Evolutionary conservation across 2,888 invertebrate species (phyloP).

Genomic region (Trachelus iudaicus): DNA sequence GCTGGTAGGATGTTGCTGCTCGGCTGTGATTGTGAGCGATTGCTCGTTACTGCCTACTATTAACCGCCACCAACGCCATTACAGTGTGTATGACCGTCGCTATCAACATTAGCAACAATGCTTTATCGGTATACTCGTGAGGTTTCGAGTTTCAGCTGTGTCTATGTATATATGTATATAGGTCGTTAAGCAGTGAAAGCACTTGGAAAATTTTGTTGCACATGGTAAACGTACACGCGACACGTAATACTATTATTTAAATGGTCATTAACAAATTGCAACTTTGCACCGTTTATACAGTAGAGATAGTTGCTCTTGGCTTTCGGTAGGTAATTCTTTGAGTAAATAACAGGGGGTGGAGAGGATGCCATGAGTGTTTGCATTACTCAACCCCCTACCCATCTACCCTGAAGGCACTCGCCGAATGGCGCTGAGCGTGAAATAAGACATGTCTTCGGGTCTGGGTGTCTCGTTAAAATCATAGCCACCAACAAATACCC

Average conservation of each 20-base stretch:
- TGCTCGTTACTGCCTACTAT: slow-evolving; percentile 34
- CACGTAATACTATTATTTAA: not conserved
- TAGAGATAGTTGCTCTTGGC: not conserved
- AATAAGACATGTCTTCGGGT: not conserved
- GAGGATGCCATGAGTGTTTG: not conserved
- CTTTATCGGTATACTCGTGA: slow-evolving; percentile 13
- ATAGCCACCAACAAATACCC: slow-evolving; percentile 22
- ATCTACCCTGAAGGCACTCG: not conserved
- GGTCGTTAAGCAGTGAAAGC: not conserved
- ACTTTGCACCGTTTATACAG: not conserved
- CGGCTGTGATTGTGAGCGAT: slow-evolving; percentile 35
- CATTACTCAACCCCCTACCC: not conserved
- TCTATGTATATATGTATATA: not conserved
- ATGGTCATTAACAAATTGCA: not conserved
- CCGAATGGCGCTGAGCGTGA: not conserved
- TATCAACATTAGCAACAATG: slow-evolving; percentile 27
- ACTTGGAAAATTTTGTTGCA: not conserved
- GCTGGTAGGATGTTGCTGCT: not conserved
- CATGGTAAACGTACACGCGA: not conserved
- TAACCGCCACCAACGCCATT: slow-evolving; percentile 25
- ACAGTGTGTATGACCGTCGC: slow-evolving; percentile 28
- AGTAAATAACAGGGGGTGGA: not conserved
- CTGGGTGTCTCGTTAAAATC: slow-evolving; percentile 25
- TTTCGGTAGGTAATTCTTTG: not conserved
- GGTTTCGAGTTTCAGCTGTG: not conserved